A percentile compares a stretch with the other conserved stretches of the same genome.
Conservation (phyloP, 2,888 invertebrate genomes). For the Netelia virgata region DNA sequence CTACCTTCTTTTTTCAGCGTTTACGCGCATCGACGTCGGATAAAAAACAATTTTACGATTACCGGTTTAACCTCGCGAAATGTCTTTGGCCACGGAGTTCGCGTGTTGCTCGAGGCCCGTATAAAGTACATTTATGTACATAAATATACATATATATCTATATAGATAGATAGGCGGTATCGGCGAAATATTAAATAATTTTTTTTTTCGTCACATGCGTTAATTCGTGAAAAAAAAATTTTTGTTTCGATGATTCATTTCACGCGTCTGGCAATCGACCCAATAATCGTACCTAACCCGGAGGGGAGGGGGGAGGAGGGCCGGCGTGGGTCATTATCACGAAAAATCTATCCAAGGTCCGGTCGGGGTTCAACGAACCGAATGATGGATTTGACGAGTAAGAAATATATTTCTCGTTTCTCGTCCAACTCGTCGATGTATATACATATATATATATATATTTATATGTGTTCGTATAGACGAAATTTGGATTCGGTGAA, state of each 20-base stretch:
- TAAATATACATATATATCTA: background rate
- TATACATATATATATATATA: background rate
- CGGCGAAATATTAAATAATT: constrained; percentile 38
- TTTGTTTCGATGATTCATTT: constrained; percentile 24
- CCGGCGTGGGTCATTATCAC: constrained; percentile 28
- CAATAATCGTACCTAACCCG: background rate
- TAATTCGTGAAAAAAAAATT: background rate
- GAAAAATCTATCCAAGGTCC: constrained; percentile 58
- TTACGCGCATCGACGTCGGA: constrained; percentile 31
- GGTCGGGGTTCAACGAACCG: constrained; percentile 64
- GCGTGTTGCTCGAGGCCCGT: constrained; percentile 16
- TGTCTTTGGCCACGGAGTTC: background rate
- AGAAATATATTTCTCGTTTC: background rate
- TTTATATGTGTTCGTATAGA: constrained; percentile 20
- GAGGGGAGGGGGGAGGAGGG: background rate
- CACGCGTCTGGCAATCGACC: background rate
- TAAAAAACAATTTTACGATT: constrained; percentile 72
- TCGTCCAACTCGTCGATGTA: background rate
- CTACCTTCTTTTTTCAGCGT: constrained; percentile 37
- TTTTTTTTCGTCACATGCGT: constrained; percentile 35
- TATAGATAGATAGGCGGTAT: background rate
- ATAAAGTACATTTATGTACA: too few species aligned
- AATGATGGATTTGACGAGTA: constrained; percentile 41
- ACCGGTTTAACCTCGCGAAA: constrained; percentile 70
- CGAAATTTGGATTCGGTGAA: constrained; percentile 42